Percentiles rank a stretch among this genome's conserved stretches.
Conservation (phyloP, 2,888 invertebrate genomes). For the Apamea sordens region DNA sequence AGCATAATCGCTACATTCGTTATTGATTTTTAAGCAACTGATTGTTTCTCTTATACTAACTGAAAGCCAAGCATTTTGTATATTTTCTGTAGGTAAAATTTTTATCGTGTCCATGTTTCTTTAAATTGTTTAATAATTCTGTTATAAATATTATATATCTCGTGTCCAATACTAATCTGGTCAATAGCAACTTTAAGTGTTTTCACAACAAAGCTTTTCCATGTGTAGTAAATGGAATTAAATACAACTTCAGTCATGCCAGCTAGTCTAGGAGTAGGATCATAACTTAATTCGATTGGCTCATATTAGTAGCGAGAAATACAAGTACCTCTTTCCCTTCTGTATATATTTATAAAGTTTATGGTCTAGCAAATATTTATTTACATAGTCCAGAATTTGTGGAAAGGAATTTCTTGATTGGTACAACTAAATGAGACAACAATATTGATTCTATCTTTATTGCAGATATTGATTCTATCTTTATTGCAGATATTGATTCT, state of each 20-base stretch:
- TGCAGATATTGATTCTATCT: no score
- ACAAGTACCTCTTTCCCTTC: constrained; percentile 31
- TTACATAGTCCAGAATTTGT: constrained; percentile 15
- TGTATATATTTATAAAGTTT: constrained; percentile 31
- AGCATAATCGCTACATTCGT: neutral
- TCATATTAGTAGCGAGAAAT: constrained; percentile 35
- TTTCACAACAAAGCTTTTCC: constrained; percentile 23
- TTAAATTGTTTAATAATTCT: neutral
- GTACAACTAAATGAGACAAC: constrained; percentile 21
- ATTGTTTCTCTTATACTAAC: neutral
- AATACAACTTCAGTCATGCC: constrained; percentile 40
- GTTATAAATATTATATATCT: neutral
- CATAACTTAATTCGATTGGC: constrained; percentile 51
- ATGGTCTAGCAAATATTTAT: constrained; percentile 10
- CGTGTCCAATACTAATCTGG: constrained; percentile 4
- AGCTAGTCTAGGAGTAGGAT: constrained; percentile 25
- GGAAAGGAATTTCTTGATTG: constrained; percentile 44
- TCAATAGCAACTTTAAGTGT: neutral
- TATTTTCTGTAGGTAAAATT: neutral
- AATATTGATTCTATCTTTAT: no score
- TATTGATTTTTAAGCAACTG: neutral
- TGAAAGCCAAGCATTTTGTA: neutral
- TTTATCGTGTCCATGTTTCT: neutral
- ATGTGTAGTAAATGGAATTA: constrained; percentile 38
- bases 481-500: no score